Base-by-base conservation (phyloP, 2,888 invertebrate genomes). In the Lumbricus terrestris region DNA sequence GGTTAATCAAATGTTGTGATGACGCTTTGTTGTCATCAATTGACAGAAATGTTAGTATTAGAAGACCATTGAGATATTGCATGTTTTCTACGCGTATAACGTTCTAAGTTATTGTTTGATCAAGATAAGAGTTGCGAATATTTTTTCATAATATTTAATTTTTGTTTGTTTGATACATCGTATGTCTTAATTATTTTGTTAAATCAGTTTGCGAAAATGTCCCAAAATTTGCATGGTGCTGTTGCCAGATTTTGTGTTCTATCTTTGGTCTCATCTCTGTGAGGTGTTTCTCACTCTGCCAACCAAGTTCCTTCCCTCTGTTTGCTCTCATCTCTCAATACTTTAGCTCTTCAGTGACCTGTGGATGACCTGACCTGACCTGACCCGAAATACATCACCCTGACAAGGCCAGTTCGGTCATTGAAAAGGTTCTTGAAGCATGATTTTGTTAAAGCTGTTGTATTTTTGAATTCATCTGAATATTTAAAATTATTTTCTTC, bases 71-170 rank as follows among this genome's bases (percentile, higher is more conserved):
- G 5, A 69, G 2, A 69, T n/a, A 11, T 69, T 29, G 29, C 8
- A 11, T n/a, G 69, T 69, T 69, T 69, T 69, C 69, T 69, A 69
- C 69, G n/a, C 8, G n/a, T 69, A 69, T 69, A n/a, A 69, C 69
- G 18, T n/a, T 69, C n/a, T 69, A 69, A 69, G n/a, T 69, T 69
- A 69, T 69, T 69, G 69, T n/a, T 69, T 47, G 47, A 47, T 69
- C 69, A 69, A 69, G 69, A 47, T 8, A 69, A 69, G 2, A 69
- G 69, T 69, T 69, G 69, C n/a, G 69, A 69, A 69, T 69, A 69
- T 69, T 69, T 69, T n/a, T 69, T 69, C 69, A n/a, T 69, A 69
- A 69, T 69, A 69, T 69, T 69, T 69, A 69, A 69, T 69, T 69
- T 47, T n/a, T n/a, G 20, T 16, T n/a, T 69, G 69, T 69, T 8